These are phyloP conservation scores for Galeruca laticollis DNA, from an alignment of 2,888 invertebrate species.

Conservation along the genomic window DNA sequence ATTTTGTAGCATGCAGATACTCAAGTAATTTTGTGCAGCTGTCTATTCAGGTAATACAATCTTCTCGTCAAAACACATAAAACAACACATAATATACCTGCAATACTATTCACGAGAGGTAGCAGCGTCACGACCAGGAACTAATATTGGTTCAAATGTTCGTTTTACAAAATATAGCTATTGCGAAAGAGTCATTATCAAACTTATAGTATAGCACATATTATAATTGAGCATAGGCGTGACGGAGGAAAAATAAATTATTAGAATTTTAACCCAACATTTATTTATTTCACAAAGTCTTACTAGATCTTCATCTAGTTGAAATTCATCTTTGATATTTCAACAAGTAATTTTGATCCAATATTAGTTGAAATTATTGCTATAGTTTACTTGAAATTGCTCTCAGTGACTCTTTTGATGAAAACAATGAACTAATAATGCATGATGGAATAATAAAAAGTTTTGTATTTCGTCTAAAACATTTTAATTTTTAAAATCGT, in stretches of 20 bases:
- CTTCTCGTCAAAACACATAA: neutral
- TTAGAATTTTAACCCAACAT: no score
- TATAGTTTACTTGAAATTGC: no score
- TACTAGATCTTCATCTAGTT: no score
- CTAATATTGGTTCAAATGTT: slow-evolving; percentile 20
- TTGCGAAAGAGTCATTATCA: slow-evolving; percentile 47
- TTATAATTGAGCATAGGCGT: slow-evolving; percentile 36
- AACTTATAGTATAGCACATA: slow-evolving; percentile 58
- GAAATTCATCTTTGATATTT: no score
- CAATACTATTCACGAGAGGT: slow-evolving; percentile 23
- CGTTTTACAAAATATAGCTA: slow-evolving; percentile 42
- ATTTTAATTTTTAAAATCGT: no score
- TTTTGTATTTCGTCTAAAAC: no score
- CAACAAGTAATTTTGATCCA: no score
- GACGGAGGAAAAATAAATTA: neutral
- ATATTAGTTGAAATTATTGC: no score
- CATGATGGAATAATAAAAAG: no score
- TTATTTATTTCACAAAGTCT: no score
- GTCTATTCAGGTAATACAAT: neutral
- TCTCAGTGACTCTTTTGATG: no score
- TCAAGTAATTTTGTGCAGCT: neutral
- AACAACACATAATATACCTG: neutral
- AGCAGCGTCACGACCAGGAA: slow-evolving; percentile 24
- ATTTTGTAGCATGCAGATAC: neutral
- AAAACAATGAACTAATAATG: no score